Percentiles rank a stretch among this genome's conserved stretches.
phyloP scores from a whole-genome alignment of 30 jellyfish, hydroid and myxozoan genomes.

The Clytia hemisphaerica region DNA sequence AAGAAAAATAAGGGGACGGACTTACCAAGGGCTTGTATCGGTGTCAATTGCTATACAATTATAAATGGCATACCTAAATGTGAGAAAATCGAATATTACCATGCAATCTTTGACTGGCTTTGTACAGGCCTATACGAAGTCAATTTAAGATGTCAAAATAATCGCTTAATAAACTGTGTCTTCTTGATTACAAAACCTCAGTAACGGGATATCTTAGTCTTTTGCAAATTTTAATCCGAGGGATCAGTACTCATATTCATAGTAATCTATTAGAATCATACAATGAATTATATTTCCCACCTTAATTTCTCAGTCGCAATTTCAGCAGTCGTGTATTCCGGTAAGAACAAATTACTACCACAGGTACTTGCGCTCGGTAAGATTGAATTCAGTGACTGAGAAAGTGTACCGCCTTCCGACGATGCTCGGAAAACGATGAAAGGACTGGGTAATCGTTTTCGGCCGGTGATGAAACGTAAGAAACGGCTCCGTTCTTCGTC shows the following conservation, averaged over 20 bases:
- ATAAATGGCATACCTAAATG: slow-evolving; percentile 67
- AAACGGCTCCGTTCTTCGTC: slow-evolving; percentile 70
- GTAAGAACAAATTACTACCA: slow-evolving; percentile 77
- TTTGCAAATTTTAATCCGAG: neutral
- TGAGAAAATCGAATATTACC: neutral
- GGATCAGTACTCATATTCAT: neutral
- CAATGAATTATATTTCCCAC: slow-evolving; percentile 21
- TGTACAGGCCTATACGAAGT: neutral
- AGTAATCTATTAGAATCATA: neutral
- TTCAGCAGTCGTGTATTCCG: slow-evolving; percentile 56
- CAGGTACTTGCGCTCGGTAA: slow-evolving; percentile 92
- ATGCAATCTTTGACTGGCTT: neutral
- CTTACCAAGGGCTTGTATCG: slow-evolving; percentile 86
- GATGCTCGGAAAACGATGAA: slow-evolving; percentile 64
- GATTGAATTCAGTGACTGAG: no score
- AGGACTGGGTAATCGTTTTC: slow-evolving; percentile 80
- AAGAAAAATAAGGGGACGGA: no score
- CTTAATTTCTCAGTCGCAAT: slow-evolving; percentile 68
- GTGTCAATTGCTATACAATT: slow-evolving; percentile 84
- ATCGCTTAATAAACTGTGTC: neutral
- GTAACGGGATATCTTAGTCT: neutral
- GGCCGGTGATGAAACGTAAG: slow-evolving; percentile 86
- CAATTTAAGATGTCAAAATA: no score
- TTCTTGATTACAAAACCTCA: neutral
- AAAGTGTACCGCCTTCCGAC: slow-evolving; percentile 35